A percentile compares a stretch with the other conserved stretches of the same genome.
Conservation (phyloP, 1,140 invertebrate species). For the Lasioglossum baleicum region DNA sequence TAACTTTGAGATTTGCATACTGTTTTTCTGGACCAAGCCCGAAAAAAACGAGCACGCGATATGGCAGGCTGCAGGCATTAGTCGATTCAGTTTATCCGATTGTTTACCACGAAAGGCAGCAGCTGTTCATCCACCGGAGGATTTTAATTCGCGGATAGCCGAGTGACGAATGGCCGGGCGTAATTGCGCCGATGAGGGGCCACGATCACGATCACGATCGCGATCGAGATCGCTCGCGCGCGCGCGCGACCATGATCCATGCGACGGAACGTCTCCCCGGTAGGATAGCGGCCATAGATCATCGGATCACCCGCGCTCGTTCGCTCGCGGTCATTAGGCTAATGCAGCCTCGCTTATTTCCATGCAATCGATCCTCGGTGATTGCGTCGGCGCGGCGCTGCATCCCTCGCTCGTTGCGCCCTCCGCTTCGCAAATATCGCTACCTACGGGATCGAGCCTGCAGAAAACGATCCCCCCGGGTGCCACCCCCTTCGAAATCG, state of each 20-base stretch:
- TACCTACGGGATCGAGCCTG: too few species aligned
- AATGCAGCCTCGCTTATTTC: constrained; percentile 61
- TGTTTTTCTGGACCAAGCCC: too few species aligned
- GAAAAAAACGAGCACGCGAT: too few species aligned
- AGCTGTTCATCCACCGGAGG: not conserved
- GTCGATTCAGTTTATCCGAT: not conserved
- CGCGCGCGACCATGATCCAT: constrained; percentile 44
- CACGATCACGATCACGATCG: constrained; percentile 42
- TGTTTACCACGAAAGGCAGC: not conserved
- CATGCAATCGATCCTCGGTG: constrained; percentile 56
- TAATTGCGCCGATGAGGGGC: constrained; percentile 16
- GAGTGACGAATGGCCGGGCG: constrained; percentile 31
- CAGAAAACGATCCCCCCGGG: too few species aligned
- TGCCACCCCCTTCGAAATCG: not conserved
- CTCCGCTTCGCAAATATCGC: not conserved
- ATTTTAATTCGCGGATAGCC: constrained; percentile 36
- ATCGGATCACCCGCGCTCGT: constrained; percentile 57
- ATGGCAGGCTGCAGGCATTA: too few species aligned
- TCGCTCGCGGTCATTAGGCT: constrained; percentile 61
- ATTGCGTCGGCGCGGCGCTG: constrained; percentile 42
- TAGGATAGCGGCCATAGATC: constrained; percentile 58
- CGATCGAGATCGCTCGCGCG: constrained; percentile 27
- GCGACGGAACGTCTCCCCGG: constrained; percentile 34
- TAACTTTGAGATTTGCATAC: too few species aligned
- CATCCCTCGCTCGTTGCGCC: not conserved